These are phyloP conservation scores for Myanophis thanlyinensis DNA, from an alignment of 2,113 vertebrate genomes.

Conservation along the genomic window DNA sequence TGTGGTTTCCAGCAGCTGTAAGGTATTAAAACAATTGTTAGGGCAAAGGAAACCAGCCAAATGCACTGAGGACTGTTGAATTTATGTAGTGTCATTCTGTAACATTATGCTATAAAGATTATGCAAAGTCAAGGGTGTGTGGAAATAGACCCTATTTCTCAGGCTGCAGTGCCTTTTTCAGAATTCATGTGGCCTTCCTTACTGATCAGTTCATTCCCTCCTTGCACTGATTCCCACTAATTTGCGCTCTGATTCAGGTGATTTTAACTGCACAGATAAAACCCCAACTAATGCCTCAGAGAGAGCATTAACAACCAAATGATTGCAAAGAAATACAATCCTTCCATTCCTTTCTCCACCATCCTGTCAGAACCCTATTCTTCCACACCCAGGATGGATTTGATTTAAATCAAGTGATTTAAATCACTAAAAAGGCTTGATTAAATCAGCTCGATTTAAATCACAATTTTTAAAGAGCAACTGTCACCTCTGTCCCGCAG, in stretches of 20 bases:
- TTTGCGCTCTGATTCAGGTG: no score
- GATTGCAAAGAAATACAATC: not conserved
- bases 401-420: no score
- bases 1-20: constrained; percentile 18
- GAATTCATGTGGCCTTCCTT: not conserved
- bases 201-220: not conserved
- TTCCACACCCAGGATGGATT: no score
- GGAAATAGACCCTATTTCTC: not conserved
- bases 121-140: not conserved
- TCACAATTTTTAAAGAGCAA: no score
- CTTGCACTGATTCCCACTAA: not conserved
- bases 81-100: constrained; percentile 1
- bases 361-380: no score
- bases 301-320: not conserved
- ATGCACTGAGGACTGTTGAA: not conserved
- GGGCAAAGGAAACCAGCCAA: constrained; percentile 10
- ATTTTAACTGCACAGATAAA: no score
- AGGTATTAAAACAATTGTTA: constrained; percentile 10
- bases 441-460: no score
- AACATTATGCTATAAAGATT: not conserved
- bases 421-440: no score
- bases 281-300: no score
- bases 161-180: not conserved
- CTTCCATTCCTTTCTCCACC: not conserved
- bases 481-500: no score